These are phyloP conservation scores for Zaprionus taronus DNA, from an alignment of 1,140 invertebrate species.

Conservation along the genomic window DNA sequence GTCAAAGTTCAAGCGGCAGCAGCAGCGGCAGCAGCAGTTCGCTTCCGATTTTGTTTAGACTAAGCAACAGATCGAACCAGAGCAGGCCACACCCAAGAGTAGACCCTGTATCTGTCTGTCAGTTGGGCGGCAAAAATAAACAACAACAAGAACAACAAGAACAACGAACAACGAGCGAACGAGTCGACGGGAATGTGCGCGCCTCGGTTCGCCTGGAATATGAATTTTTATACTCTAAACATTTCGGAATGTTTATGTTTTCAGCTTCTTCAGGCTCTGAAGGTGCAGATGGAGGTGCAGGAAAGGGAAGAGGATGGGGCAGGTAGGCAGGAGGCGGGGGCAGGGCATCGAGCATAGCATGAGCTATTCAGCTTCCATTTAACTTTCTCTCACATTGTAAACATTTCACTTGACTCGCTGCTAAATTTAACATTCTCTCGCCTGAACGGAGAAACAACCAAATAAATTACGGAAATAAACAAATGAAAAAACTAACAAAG, in stretches of 20 bases:
- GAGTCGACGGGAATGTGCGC: conserved; percentile 2
- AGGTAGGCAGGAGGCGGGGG: neutral
- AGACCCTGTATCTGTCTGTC: conserved; percentile 55
- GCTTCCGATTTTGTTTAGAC: conserved; percentile 60
- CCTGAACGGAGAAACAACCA: conserved; percentile 55
- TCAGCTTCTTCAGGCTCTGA: conserved; percentile 6
- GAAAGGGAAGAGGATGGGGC: neutral
- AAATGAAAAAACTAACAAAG: conserved; percentile 68
- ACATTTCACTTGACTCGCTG: conserved; percentile 80
- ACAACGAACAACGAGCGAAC: conserved; percentile 20
- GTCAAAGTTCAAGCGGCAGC: conserved; percentile 72
- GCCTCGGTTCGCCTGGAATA: conserved; percentile 54
- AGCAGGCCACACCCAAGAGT: conserved; percentile 64
- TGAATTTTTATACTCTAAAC: conserved; percentile 75
- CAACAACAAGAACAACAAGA: conserved; percentile 49
- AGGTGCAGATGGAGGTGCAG: conserved; percentile 15
- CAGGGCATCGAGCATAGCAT: conserved; percentile 4
- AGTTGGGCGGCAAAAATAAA: conserved; percentile 68
- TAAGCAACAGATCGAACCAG: conserved; percentile 45
- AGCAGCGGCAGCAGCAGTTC: conserved; percentile 32
- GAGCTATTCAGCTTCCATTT: conserved; percentile 65
- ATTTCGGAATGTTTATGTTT: conserved; percentile 75
- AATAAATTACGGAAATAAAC: conserved; percentile 80
- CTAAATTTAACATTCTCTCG: conserved; percentile 79
- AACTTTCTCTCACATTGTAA: conserved; percentile 81